Evolutionary conservation across 1,140 invertebrate species (phyloP).

Genomic region (Drosophila sturtevanti): DNA sequence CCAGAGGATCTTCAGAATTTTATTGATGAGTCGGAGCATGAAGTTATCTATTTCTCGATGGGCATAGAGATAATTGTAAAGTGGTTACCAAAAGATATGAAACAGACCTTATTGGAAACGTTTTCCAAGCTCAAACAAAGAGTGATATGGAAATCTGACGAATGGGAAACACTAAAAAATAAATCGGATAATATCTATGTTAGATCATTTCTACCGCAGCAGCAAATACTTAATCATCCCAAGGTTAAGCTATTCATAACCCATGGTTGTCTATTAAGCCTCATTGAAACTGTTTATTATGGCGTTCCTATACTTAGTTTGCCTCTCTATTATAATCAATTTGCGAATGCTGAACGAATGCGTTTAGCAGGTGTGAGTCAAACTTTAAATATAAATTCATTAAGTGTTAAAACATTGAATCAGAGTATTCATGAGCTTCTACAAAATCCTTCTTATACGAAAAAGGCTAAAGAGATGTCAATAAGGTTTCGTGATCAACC

Average conservation of each 20-base stretch:
- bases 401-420: conserved; percentile 15
- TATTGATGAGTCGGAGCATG: background rate
- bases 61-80: background rate
- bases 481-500: conserved; percentile 84
- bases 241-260: conserved; percentile 84
- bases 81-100: background rate
- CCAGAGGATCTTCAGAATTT: background rate
- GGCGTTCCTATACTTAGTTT: conserved; percentile 52
- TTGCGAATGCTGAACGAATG: conserved; percentile 45
- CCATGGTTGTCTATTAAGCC: conserved; percentile 84
- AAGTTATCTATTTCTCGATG: background rate
- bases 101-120: conserved; percentile 28
- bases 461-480: conserved; percentile 73
- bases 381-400: background rate
- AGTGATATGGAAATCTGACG: conserved; percentile 84
- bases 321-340: conserved; percentile 58
- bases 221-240: conserved; percentile 82
- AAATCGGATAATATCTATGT: conserved; percentile 86
- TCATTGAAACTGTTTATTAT: conserved; percentile 83
- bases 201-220: conserved; percentile 83
- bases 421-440: conserved; percentile 25
- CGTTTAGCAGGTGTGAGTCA: conserved; percentile 84
- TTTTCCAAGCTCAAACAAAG: conserved; percentile 63
- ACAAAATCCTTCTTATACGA: conserved; percentile 23
- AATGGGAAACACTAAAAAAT: conserved; percentile 43